Evolutionary conservation across 2,888 invertebrate species (phyloP).

Genomic region (Oxyteleia sp.): DNA sequence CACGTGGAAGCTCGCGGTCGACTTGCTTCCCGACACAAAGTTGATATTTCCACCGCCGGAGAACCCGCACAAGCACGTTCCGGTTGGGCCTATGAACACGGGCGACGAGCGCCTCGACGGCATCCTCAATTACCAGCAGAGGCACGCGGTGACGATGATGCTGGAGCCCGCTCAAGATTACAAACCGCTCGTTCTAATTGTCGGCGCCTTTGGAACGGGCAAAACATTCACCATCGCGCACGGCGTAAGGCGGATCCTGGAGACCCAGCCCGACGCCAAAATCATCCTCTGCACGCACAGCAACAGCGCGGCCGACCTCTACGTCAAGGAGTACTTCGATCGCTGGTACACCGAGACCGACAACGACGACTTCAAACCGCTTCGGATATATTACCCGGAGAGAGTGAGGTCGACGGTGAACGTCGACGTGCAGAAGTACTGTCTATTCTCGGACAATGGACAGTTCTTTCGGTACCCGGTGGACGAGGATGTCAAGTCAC

Average conservation of each 20-base stretch:
- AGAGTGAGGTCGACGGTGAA: slow-evolving; percentile 93
- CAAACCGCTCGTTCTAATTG: slow-evolving; percentile 92
- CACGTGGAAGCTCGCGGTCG: slow-evolving; percentile 95
- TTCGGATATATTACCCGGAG: slow-evolving; percentile 93
- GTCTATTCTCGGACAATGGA: slow-evolving; percentile 90
- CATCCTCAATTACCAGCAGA: slow-evolving; percentile 92
- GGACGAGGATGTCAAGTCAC: slow-evolving; percentile 91
- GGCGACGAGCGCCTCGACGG: slow-evolving; percentile 81
- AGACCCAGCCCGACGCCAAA: slow-evolving; percentile 90
- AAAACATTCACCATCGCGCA: slow-evolving; percentile 95
- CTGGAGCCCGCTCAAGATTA: slow-evolving; percentile 90
- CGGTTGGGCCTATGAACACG: slow-evolving; percentile 38
- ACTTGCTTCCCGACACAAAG: slow-evolving; percentile 91
- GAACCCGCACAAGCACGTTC: slow-evolving; percentile 21
- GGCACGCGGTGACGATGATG: slow-evolving; percentile 93
- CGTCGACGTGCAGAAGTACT: slow-evolving; percentile 89
- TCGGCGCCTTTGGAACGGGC: slow-evolving; percentile 95
- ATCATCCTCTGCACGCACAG: slow-evolving; percentile 95
- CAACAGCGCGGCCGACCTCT: slow-evolving; percentile 95
- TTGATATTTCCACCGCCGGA: slow-evolving; percentile 90
- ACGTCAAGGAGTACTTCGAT: slow-evolving; percentile 94
- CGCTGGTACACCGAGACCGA: slow-evolving; percentile 91
- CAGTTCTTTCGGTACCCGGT: slow-evolving; percentile 91
- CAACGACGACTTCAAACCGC: slow-evolving; percentile 90
- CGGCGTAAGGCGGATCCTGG: slow-evolving; percentile 83